Percentiles rank a stretch among this genome's conserved stretches.
Evolutionary conservation across 2,888 invertebrate genomes (phyloP).

Genomic region (Idaea aversata): DNA sequence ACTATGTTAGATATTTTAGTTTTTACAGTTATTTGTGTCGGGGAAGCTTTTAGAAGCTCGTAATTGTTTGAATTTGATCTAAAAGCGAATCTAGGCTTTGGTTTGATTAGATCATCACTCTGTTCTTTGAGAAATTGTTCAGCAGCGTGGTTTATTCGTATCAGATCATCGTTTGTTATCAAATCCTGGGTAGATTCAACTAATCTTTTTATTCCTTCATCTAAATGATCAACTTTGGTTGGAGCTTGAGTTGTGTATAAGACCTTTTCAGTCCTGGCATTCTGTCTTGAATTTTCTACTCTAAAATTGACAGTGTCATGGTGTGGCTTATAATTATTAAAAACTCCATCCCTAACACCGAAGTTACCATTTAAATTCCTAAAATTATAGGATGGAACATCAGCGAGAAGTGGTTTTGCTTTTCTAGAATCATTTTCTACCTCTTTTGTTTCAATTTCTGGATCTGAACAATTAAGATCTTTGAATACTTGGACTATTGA

Average conservation of each 20-base stretch:
- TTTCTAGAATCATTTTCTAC: slow-evolving; percentile 41
- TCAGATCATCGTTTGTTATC: slow-evolving; percentile 82
- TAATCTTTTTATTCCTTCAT: slow-evolving; percentile 65
- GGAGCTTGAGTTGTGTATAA: slow-evolving; percentile 49
- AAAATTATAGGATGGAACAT: slow-evolving; percentile 43
- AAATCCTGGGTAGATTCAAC: slow-evolving; percentile 81
- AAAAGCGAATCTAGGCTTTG: slow-evolving; percentile 41
- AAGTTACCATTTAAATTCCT: slow-evolving; percentile 54
- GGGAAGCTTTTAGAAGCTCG: slow-evolving; percentile 34
- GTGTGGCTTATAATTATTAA: slow-evolving; percentile 41
- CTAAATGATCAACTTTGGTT: slow-evolving; percentile 29
- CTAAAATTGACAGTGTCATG: slow-evolving; percentile 51
- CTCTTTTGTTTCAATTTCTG: slow-evolving; percentile 37
- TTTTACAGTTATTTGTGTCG: slow-evolving; percentile 56
- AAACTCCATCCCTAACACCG: slow-evolving; percentile 40
- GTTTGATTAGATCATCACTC: slow-evolving; percentile 61
- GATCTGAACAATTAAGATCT: slow-evolving; percentile 59
- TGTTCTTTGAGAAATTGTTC: slow-evolving; percentile 53
- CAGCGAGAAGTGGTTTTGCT: slow-evolving; percentile 42
- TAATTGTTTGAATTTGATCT: slow-evolving; percentile 35
- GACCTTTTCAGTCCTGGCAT: slow-evolving; percentile 58
- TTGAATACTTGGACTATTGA: slow-evolving; percentile 66
- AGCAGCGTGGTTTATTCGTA: slow-evolving; percentile 80
- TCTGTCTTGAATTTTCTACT: slow-evolving; percentile 50
- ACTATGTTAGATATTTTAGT: slow-evolving; percentile 62